Conservation (phyloP, 2,797 vertebrate genomes). For the Crocodylus rhombifer region DNA sequence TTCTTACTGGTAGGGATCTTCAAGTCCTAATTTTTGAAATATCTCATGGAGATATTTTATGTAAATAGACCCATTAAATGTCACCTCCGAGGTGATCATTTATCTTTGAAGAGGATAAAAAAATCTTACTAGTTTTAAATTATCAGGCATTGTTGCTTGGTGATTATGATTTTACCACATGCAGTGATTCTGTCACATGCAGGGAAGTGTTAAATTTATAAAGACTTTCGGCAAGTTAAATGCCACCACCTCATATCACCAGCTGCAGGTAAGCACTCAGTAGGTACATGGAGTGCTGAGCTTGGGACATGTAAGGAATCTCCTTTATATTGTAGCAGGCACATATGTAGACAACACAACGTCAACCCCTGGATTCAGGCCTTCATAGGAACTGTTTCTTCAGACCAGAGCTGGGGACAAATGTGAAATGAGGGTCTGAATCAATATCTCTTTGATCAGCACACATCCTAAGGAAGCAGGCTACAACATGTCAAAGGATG, state of each 20-base stretch:
- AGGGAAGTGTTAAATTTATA: background rate
- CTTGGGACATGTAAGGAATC: background rate
- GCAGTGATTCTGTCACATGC: background rate
- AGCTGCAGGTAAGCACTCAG: background rate
- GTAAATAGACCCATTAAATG: background rate
- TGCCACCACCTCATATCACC: background rate
- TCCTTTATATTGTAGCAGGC: background rate
- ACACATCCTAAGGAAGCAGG: background rate
- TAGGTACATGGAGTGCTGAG: fast-evolving
- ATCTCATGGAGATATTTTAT: background rate
- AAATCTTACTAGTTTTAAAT: background rate
- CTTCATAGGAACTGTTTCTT: background rate
- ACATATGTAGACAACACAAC: background rate
- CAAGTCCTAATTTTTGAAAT: background rate
- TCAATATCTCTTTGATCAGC: background rate
- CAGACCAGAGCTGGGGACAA: background rate
- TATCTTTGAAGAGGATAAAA: background rate
- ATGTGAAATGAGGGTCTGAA: background rate
- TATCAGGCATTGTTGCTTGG: background rate
- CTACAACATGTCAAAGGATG: background rate
- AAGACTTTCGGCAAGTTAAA: fast-evolving
- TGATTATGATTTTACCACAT: background rate
- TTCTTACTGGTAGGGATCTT: background rate
- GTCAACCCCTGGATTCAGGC: background rate
- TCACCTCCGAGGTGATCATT: background rate